Conservation (phyloP, 2,797 vertebrate genomes). For the Alosa sapidissima region DNA sequence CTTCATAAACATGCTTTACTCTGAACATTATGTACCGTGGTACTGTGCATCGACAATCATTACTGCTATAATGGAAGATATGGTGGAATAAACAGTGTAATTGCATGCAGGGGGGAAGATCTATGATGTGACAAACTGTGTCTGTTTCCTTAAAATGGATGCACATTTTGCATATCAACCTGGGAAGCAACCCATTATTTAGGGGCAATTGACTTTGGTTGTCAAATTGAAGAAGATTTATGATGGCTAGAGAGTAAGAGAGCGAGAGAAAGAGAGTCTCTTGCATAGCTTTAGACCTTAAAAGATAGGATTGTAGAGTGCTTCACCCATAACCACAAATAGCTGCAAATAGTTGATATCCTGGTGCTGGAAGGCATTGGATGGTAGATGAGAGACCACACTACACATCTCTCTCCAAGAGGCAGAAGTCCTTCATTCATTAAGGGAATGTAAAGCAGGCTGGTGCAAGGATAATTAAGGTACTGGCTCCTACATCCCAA, state of each 20-base stretch:
- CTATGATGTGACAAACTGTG: slow-evolving; percentile 39
- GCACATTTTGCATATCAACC: slow-evolving; percentile 59
- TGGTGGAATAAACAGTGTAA: neutral
- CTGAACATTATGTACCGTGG: neutral
- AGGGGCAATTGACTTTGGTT: slow-evolving; percentile 61
- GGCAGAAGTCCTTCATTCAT: neutral
- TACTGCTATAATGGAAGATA: neutral
- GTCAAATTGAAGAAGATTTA: slow-evolving; percentile 67
- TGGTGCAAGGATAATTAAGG: slow-evolving; percentile 7
- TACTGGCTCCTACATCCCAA: neutral
- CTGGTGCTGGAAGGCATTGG: neutral
- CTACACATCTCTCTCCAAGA: neutral
- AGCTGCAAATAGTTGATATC: neutral
- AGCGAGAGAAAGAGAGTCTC: slow-evolving; percentile 35
- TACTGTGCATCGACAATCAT: neutral
- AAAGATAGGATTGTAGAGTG: slow-evolving; percentile 47
- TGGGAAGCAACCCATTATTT: slow-evolving; percentile 61
- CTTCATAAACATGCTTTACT: neutral
- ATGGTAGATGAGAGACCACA: neutral
- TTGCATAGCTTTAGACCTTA: slow-evolving; percentile 7
- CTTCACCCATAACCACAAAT: slow-evolving; percentile 2
- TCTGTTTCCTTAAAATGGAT: slow-evolving; percentile 48
- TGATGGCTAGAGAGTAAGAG: slow-evolving; percentile 45
- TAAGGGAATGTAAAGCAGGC: neutral
- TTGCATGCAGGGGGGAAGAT: neutral